Base-by-base conservation (phyloP, 2,113 vertebrate genomes). In the Philantomba maxwellii region DNA sequence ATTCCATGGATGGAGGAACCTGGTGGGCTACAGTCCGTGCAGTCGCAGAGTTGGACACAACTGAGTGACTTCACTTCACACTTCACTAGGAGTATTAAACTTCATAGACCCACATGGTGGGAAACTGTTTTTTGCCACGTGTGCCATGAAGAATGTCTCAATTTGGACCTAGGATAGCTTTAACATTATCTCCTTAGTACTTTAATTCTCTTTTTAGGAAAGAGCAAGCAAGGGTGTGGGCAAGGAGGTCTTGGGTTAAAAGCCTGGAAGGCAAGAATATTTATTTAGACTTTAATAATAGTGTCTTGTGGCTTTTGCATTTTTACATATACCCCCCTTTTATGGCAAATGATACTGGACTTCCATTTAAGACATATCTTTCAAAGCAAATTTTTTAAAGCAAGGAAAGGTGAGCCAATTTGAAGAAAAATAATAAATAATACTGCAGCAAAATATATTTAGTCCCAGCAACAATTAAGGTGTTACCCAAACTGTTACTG, bases 301-400 rank as follows among this genome's bases (percentile, higher is more conserved):
- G 3, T 47, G 19, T 6, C 66, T 36, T 49, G 6, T 51, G 66
- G 36, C 57, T 70, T 91, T 64, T 51, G 26, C n/a, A 77, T 26
- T 53, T 92, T 80, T 30, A 73, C 15, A 55, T 2, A 73, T 28
- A 83, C 0, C 47, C 85, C 60, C 21, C 66, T 43, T 45, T 78
- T 77, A 60, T 57, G 85, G 75, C 73, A 83, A 57, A 5, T 39
- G 58, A 90, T 84, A 64, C 9, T n/a, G 6, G 26, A 39, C 23
- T 89, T 89, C 45, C 51, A 77, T 14, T n/a, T 82, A 92, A 78
- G 78, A 81, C 66, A 36, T 64, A 85, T 39, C 25, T 70, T 94
- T 89, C 16, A 66, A 95, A 88, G 58, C 28, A 80, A 78, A 25
- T 15, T 77, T 77, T 77, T 77, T 75, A 58, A 51, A 53, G 17